phyloP scores from a whole-genome alignment of 2,113 vertebrate species.

The Bagarius yarrelli region DNA sequence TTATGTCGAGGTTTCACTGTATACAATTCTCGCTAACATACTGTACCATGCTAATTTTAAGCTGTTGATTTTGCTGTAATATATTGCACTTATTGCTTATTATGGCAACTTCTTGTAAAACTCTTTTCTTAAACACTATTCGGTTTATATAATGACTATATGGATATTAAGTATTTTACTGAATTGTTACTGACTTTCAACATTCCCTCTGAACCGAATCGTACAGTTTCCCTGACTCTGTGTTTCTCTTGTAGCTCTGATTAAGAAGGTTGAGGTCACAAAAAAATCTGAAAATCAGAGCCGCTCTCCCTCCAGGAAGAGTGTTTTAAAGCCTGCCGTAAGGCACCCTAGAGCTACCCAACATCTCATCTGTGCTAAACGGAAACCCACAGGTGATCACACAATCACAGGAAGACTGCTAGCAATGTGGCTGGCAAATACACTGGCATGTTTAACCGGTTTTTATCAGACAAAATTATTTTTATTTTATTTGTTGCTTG shows the following conservation, averaged over 20 bases:
- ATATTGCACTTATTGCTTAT: too few relatives aligned
- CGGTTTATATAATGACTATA: background rate
- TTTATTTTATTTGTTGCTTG: slow-evolving; percentile 48
- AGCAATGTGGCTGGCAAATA: slow-evolving; percentile 85
- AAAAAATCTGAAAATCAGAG: slow-evolving; percentile 94
- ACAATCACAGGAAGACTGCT: slow-evolving; percentile 61
- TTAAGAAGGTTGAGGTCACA: slow-evolving; percentile 95
- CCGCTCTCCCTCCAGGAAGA: slow-evolving; percentile 94
- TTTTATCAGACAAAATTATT: slow-evolving; percentile 33
- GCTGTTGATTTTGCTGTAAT: background rate
- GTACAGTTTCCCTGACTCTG: slow-evolving; percentile 42
- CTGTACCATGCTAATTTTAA: background rate
- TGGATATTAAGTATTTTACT: background rate
- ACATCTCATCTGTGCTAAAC: slow-evolving; percentile 93
- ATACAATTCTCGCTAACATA: background rate
- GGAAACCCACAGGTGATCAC: slow-evolving; percentile 97
- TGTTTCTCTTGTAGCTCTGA: slow-evolving; percentile 80
- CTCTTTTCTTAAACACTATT: background rate
- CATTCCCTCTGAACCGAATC: slow-evolving; percentile 43
- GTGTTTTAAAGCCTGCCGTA: slow-evolving; percentile 86
- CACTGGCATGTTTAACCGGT: slow-evolving; percentile 53
- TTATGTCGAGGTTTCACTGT: too few relatives aligned
- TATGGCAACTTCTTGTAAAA: background rate
- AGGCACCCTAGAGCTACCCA: slow-evolving; percentile 93
- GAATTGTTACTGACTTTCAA: background rate